These are phyloP conservation scores for Caenorhabditis inopinata DNA, from an alignment of 1,140 invertebrate species.

Conservation along the genomic window DNA sequence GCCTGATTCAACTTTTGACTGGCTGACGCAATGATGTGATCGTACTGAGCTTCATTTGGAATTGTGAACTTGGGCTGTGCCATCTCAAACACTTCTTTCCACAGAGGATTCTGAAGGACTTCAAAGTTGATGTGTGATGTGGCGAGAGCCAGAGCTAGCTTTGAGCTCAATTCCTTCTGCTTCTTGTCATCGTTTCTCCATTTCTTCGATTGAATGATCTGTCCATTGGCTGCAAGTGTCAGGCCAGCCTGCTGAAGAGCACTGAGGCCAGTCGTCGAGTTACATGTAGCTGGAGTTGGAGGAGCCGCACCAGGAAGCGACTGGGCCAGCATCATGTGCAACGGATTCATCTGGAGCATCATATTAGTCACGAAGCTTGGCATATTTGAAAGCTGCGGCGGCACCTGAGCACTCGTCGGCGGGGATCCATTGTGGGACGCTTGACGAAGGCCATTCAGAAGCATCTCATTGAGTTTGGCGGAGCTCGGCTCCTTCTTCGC, in stretches of 20 bases:
- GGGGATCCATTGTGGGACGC: background rate
- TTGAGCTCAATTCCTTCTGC: slow-evolving; percentile 45
- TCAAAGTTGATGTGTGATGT: slow-evolving; percentile 47
- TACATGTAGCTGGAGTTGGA: background rate
- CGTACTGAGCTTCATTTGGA: slow-evolving; percentile 46
- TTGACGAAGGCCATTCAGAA: slow-evolving; percentile 11
- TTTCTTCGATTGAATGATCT: slow-evolving; percentile 43
- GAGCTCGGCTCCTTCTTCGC: slow-evolving; percentile 12
- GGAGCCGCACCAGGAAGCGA: background rate
- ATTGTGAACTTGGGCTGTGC: slow-evolving; percentile 57
- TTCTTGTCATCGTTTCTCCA: slow-evolving; percentile 38
- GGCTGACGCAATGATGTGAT: slow-evolving; percentile 33
- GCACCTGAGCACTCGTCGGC: slow-evolving; percentile 13
- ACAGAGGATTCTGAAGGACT: slow-evolving; percentile 47
- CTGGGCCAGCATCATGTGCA: slow-evolving; percentile 20
- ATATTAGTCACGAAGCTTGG: slow-evolving; percentile 11
- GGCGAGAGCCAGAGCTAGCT: slow-evolving; percentile 48
- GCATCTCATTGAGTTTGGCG: background rate
- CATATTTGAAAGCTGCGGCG: slow-evolving; percentile 10
- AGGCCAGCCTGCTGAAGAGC: slow-evolving; percentile 30
- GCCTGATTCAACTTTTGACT: background rate
- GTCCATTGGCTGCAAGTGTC: slow-evolving; percentile 20
- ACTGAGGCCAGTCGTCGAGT: background rate
- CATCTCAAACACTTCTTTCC: slow-evolving; percentile 57
- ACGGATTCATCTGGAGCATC: slow-evolving; percentile 20